These are phyloP conservation scores for Perca flavescens DNA, from an alignment of 2,113 vertebrate genomes.

Conservation along the genomic window DNA sequence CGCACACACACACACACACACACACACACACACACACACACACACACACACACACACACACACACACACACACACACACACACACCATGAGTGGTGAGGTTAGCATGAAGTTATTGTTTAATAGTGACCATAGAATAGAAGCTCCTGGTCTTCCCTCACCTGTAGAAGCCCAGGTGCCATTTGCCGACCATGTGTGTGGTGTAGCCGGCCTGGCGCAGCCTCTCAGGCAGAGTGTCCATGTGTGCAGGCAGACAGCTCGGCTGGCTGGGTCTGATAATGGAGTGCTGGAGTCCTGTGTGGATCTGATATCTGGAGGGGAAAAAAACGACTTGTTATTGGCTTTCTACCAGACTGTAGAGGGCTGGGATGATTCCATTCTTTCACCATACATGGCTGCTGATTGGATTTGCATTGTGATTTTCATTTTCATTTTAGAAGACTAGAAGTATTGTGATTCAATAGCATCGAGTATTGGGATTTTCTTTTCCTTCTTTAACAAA, in stretches of 20 bases:
- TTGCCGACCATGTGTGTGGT: constrained; percentile 97
- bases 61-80: too few species aligned
- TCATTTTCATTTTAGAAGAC: too few species aligned
- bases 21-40: too few species aligned
- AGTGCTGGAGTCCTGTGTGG: constrained; percentile 96
- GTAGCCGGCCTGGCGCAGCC: constrained; percentile 91
- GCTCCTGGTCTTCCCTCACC: constrained; percentile 44
- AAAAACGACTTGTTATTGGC: neutral
- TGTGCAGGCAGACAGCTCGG: constrained; percentile 92
- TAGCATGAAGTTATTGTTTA: too few species aligned
- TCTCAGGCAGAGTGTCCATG: constrained; percentile 92
- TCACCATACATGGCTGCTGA: too few species aligned
- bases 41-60: too few species aligned
- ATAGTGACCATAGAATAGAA: neutral
- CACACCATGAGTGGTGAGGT: too few species aligned
- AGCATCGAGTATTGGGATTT: too few species aligned
- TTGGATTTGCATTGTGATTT: too few species aligned
- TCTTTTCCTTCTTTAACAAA: too few species aligned
- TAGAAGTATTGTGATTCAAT: too few species aligned
- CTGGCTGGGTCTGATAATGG: constrained; percentile 94
- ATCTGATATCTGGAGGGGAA: constrained; percentile 91
- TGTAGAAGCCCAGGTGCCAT: constrained; percentile 98
- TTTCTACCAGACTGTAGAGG: neutral
- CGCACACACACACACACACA: fast-evolving
- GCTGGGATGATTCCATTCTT: too few species aligned